phyloP scores from a whole-genome alignment of 2,797 vertebrate species.

The Echiichthys vipera region DNA sequence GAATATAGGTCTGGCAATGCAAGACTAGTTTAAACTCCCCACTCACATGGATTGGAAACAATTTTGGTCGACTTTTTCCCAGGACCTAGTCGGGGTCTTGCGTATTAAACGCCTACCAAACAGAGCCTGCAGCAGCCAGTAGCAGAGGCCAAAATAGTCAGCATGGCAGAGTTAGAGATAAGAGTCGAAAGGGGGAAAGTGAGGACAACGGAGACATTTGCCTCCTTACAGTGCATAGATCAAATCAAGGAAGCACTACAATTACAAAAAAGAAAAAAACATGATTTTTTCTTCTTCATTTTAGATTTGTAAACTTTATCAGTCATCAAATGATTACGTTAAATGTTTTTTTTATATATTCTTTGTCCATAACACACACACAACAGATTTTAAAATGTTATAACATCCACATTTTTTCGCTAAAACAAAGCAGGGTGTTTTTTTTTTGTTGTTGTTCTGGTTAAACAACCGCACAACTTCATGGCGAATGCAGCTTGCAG shows the following conservation, averaged over 20 bases:
- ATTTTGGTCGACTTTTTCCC: constrained; percentile 21
- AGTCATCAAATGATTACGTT: constrained; percentile 81
- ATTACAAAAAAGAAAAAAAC: constrained; percentile 81
- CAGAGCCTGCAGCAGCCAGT: constrained; percentile 69
- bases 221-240: constrained; percentile 99
- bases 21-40: too few species aligned
- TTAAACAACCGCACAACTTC: constrained; percentile 75
- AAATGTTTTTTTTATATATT: constrained; percentile 73
- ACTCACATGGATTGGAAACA: not conserved
- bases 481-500: constrained; percentile 86
- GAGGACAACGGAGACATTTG: constrained; percentile 80
- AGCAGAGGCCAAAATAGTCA: constrained; percentile 60
- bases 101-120: not conserved
- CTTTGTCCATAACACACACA: constrained; percentile 69
- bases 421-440: constrained; percentile 79
- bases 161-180: constrained; percentile 62
- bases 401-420: constrained; percentile 81
- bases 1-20: too few species aligned
- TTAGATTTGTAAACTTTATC: constrained; percentile 88
- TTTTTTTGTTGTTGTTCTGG: constrained; percentile 58
- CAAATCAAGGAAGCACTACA: constrained; percentile 99
- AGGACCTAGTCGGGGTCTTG: constrained; percentile 3
- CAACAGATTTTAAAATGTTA: constrained; percentile 70
- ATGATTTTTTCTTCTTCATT: constrained; percentile 86
- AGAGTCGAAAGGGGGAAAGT: constrained; percentile 59